Evolutionary conservation across 2,888 invertebrate genomes (phyloP).

Genomic region (Lacanobia wlatinum): DNA sequence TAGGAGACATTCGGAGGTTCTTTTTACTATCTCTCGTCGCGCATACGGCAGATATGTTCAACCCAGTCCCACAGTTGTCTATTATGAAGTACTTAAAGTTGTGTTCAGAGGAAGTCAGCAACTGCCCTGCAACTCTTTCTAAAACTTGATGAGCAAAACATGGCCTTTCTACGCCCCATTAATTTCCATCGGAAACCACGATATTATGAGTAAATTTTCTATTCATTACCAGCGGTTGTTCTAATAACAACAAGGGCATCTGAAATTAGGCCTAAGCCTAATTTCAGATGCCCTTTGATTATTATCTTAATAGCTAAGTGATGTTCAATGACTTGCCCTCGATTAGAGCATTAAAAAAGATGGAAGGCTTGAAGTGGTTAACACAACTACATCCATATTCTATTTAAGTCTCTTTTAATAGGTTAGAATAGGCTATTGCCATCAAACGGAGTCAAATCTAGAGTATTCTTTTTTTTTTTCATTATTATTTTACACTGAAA

Average conservation of each 20-base stretch:
- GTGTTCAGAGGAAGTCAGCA: not conserved
- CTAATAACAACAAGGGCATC: too few species aligned
- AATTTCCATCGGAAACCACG: conserved; percentile 14
- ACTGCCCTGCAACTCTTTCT: not conserved
- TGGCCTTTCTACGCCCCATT: conserved; percentile 29
- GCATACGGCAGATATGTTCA: too few species aligned
- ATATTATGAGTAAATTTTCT: not conserved
- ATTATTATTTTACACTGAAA: too few species aligned
- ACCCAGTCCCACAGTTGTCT: too few species aligned
- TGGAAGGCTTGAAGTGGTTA: not conserved
- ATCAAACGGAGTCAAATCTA: too few species aligned
- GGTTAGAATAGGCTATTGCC: too few species aligned
- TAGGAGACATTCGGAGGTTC: too few species aligned
- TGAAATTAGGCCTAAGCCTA: not conserved
- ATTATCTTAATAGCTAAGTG: not conserved
- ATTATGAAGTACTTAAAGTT: not conserved
- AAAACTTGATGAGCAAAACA: not conserved
- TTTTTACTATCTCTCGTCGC: too few species aligned
- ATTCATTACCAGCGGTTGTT: not conserved
- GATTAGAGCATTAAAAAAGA: not conserved
- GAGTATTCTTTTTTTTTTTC: too few species aligned
- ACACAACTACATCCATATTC: too few species aligned
- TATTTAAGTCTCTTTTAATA: too few species aligned
- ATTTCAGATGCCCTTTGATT: conserved; percentile 41
- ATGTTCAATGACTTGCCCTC: not conserved